These are phyloP conservation scores for Eupithecia tripunctaria DNA, from an alignment of 2,888 invertebrate genomes.

Conservation along the genomic window DNA sequence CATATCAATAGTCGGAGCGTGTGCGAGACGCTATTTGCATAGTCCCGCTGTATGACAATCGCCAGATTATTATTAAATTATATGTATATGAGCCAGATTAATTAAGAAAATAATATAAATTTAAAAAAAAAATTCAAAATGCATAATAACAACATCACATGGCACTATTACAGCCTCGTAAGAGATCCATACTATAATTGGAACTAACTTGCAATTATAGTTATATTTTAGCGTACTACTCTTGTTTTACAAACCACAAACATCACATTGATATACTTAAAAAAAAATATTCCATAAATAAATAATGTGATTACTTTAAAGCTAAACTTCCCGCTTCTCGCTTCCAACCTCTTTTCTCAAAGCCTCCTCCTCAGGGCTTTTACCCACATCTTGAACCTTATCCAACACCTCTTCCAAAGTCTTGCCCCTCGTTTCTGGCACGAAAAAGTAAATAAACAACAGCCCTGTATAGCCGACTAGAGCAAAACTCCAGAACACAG, in stretches of 20 bases:
- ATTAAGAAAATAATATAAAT: neutral
- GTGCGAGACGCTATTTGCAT: too few species aligned
- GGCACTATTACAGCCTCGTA: slow-evolving; percentile 2
- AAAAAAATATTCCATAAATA: neutral
- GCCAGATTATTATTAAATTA: too few species aligned
- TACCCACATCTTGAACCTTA: slow-evolving; percentile 68
- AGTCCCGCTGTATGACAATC: too few species aligned
- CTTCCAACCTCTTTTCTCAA: slow-evolving; percentile 43
- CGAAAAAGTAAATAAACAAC: slow-evolving; percentile 82
- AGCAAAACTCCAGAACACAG: slow-evolving; percentile 85
- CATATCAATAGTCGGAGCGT: too few species aligned
- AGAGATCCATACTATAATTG: neutral
- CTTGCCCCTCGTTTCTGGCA: slow-evolving; percentile 87
- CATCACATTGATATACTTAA: neutral
- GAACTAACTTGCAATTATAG: neutral
- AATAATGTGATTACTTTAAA: neutral
- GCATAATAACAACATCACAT: neutral
- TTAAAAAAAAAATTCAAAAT: neutral
- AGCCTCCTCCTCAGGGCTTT: slow-evolving; percentile 55
- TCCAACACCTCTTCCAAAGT: slow-evolving; percentile 86
- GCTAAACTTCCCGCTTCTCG: slow-evolving; percentile 25
- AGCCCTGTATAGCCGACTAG: slow-evolving; percentile 81
- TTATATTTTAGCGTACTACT: neutral
- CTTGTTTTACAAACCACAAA: neutral
- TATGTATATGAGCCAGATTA: too few species aligned